These are phyloP conservation scores for Cactoblastis cactorum DNA, from an alignment of 2,888 invertebrate species.

Conservation along the genomic window DNA sequence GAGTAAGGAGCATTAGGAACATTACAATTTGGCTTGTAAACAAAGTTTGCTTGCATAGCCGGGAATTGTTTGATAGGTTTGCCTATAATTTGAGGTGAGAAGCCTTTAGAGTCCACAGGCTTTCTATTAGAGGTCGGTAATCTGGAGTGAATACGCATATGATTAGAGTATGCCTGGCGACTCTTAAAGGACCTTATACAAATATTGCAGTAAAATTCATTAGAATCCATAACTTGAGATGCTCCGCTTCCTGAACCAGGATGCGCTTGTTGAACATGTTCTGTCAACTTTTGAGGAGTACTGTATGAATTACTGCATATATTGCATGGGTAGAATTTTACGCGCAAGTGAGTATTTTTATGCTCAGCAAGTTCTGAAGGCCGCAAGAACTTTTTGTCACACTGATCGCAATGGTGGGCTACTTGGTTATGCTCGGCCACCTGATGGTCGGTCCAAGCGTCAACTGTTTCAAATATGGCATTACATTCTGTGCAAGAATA, in stretches of 20 bases:
- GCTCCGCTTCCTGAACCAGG: conserved; percentile 55
- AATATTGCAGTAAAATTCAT: conserved; percentile 75
- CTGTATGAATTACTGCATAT: conserved; percentile 80
- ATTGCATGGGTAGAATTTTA: conserved; percentile 82
- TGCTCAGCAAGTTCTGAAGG: conserved; percentile 82
- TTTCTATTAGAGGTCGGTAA: conserved; percentile 73
- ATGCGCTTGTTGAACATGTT: conserved; percentile 75
- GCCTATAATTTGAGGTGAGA: conserved; percentile 65
- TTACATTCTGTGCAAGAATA: conserved; percentile 82
- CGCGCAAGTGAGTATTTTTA: conserved; percentile 82
- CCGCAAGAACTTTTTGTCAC: conserved; percentile 80
- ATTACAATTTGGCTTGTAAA: conserved; percentile 60
- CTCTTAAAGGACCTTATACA: conserved; percentile 81
- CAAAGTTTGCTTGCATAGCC: conserved; percentile 51
- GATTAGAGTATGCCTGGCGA: conserved; percentile 76
- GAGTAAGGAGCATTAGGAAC: conserved; percentile 75
- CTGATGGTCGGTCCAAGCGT: conserved; percentile 79
- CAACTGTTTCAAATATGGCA: conserved; percentile 76
- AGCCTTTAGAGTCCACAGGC: conserved; percentile 58
- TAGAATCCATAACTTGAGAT: conserved; percentile 37
- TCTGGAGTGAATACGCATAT: conserved; percentile 76
- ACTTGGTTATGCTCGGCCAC: conserved; percentile 76
- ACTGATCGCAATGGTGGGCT: conserved; percentile 80
- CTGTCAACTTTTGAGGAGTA: conserved; percentile 80
- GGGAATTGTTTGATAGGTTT: conserved; percentile 64